Base-by-base conservation (phyloP, 1,140 invertebrate species). In the Chironomus tepperi region DNA sequence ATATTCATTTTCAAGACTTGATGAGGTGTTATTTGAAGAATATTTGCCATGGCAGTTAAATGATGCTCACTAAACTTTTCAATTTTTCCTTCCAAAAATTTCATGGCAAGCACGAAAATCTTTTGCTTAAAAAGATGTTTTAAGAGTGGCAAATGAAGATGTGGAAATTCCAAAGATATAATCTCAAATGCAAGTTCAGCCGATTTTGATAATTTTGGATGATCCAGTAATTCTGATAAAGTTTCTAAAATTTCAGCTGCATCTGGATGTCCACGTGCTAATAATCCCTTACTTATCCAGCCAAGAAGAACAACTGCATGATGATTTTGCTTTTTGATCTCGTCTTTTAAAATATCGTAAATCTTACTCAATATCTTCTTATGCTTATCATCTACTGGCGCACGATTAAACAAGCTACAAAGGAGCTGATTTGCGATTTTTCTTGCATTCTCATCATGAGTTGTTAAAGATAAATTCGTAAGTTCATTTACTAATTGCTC, bases 1-100 rank as follows among this genome's bases (percentile, higher is more conserved):
- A 90, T 85, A 79, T 91, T 85, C 78, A 86, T 85, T 77, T 86
- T 83, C 75, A 90, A 81, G 43, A 90, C 84, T 76, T 84, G 83
- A 77, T 86, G 84, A 6, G 90, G 87, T 18, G 87, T 83, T 77
- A 86, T 84, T 76, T 87, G 85, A 1, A 91, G 79, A 47, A 90
- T 84, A 82, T 88, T 86, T 18, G 87, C 86, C 77, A 90, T 85
- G 75, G 88, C 87, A 72, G 86, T 83, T 15, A 89, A 81, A 82
- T 88, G 89, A 75, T 86, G 83, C 74, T 86, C 83, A 76, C 85
- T 87, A 5, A 81, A 82, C 43, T 80, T 78, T 2, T 79, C 78
- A 70, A 83, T 77, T 73, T 85, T 83, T 42, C 76, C 77, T 42
- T 75, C 78, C 76, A 81, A 82, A 75, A 85, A 80, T 16, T 78